Base-by-base conservation (phyloP, 1,140 invertebrate species). In the Zelostemma sp. region DNA sequence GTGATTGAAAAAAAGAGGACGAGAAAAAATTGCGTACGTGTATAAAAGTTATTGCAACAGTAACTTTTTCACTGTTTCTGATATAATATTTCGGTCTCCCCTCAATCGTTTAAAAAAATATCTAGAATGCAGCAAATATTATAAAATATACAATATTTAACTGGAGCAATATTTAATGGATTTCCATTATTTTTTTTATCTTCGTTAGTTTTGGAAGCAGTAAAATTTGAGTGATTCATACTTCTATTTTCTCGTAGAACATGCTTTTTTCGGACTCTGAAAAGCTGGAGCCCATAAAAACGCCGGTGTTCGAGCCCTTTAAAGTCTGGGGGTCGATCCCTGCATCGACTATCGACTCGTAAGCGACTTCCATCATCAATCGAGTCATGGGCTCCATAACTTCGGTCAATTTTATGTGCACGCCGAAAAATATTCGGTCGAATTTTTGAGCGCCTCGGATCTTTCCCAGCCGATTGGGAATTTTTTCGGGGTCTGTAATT, bases 231-330 rank as follows among this genome's bases (percentile, higher is more conserved):
- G 21, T 41, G 1, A 31, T 19, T 66, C 61, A 8, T 56, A 79
- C 68, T 55, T 78, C 62, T 1, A 78, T 35, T 17, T 79, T 74
- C 6, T 77, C 75, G 62, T 83, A 74, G 51, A 72, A 73, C 19
- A 65, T 21, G 6, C 16, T 21, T 68, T 83, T 85, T 55, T 91
- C 89, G 0, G 87, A 88, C 76, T 95, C 93, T 3, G 91, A 92
- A 71, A 90, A 89, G 78, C 89, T 92, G 5, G 89, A 86, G 4
- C 92, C 93, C 43, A 93, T 87, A 78, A 91, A 94, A 1, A 95
- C 93, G 11, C 92, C 93, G 2, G 91, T 93, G 67, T 89, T 93
- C 19, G 88, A 88, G 35, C 89, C 91, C 64, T 31, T 70, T n/a
- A 76, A 14, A 31, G 49, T 59, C n/a, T 8, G 47, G 21, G 74